These are phyloP conservation scores for Catharus fuscescens DNA, from an alignment of 2,113 vertebrate genomes.

Conservation along the genomic window DNA sequence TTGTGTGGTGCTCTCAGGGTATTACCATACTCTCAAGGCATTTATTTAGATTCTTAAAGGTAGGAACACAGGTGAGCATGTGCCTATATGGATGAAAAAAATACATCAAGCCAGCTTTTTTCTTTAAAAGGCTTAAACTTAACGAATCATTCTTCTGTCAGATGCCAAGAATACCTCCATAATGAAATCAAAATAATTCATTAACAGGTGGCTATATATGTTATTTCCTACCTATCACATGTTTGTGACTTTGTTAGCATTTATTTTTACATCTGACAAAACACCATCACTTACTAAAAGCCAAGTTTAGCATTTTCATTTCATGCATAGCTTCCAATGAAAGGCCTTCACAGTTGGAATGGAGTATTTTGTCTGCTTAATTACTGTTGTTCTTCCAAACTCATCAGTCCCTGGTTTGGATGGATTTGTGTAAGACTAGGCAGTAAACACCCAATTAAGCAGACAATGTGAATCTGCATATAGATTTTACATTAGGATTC, in stretches of 20 bases:
- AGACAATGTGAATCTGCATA: neutral
- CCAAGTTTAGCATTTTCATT: neutral
- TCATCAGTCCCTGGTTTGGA: neutral
- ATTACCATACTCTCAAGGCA: neutral
- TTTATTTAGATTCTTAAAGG: neutral
- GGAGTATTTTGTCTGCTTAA: neutral
- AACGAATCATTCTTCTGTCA: neutral
- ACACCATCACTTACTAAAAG: neutral
- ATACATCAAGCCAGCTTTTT: neutral
- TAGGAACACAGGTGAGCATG: neutral
- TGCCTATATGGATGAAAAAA: neutral
- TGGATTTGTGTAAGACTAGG: neutral
- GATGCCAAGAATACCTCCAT: neutral
- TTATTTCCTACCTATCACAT: neutral
- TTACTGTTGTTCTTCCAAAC: neutral
- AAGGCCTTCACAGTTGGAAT: neutral
- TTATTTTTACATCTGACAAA: neutral
- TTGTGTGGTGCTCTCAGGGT: neutral
- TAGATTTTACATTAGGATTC: conserved; percentile 2
- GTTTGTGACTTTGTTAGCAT: neutral
- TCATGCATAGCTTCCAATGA: neutral
- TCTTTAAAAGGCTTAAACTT: neutral
- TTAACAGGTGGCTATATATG: neutral
- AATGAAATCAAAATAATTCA: neutral
- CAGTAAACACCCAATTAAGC: conserved; percentile 1